Base-by-base conservation (phyloP, 2,113 vertebrate species). In the Bubalus kerabau region DNA sequence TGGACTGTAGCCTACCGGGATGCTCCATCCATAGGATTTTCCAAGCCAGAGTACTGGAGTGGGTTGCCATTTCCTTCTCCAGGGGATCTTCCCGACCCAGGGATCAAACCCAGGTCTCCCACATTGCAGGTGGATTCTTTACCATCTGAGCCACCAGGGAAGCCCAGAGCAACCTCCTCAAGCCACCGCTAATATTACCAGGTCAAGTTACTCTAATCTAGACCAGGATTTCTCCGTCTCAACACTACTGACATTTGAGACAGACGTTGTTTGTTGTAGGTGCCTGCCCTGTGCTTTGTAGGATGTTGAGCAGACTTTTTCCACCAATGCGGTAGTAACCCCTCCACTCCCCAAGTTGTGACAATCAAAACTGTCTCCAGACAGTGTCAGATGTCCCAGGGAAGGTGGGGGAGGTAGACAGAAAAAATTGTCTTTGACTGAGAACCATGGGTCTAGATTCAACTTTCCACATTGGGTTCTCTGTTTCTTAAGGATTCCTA, bases 381-480 rank as follows among this genome's bases (percentile, higher is more conserved):
- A 43, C 46, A 71, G 60, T 82, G 26, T 14, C 26, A n/a, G 3
- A 46, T 50, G 50, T 83, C 91, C 7, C 26, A 15, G 12, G 40
- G 52, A 82, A 13, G 11, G 10, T 64, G 14, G 6, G 23, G 10
- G 21, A 40, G 2, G 13, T 5, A 3, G 5, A 3, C 14, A 4
- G 26, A 62, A 16, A 67, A 46, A 62, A 30, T 15, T 7, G 1
- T 36, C 19, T 94, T 57, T 5, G 24, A 19, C 12, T 76, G 62
- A 95, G 76, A 91, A 85, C 5, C 8, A n/a, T 3, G 16, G 15
- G 30, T 60, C 8, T 30, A 91, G 48, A 21, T 54, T 64, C 28
- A 85, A 67, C 16, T n/a, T 93, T 76, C 48, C 32, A 76, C 32
- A 46, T 36, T 28, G 52, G 2, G 6, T 71, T 71, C 48, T 17